Evolutionary conservation across 1,140 invertebrate species (phyloP).

Genomic region (Papilio polyxenes): DNA sequence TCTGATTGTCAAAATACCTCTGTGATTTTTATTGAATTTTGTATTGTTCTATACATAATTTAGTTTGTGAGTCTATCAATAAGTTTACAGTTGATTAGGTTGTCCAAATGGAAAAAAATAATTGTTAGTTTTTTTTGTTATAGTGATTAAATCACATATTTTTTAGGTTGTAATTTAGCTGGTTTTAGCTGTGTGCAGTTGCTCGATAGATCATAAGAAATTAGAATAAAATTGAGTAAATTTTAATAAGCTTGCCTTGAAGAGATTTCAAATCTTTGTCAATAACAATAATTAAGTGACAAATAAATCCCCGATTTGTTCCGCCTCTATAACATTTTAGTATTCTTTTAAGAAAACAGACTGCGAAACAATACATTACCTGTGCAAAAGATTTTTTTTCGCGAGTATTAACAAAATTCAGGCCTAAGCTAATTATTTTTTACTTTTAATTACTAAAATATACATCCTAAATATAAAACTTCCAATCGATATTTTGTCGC

Average conservation of each 20-base stretch:
- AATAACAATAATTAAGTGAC: background rate
- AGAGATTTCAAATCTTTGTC: background rate
- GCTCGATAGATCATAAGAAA: background rate
- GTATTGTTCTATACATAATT: background rate
- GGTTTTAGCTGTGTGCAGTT: background rate
- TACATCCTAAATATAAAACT: no score
- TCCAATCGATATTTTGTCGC: no score
- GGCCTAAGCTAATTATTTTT: no score
- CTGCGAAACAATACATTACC: background rate
- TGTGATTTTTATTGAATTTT: background rate
- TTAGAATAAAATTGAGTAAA: background rate
- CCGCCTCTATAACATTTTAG: background rate
- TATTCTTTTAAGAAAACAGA: background rate
- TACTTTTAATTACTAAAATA: no score
- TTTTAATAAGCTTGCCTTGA: background rate
- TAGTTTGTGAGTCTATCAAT: background rate
- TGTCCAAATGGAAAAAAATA: background rate
- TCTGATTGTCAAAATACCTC: background rate
- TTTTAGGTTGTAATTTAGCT: background rate
- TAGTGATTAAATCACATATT: slow-evolving; percentile 30
- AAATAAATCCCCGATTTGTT: background rate
- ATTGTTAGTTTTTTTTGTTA: background rate
- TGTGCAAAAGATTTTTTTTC: background rate
- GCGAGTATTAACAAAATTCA: background rate
- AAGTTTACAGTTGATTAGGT: background rate